These are phyloP conservation scores for Bostrychus sinensis DNA, from an alignment of 2,113 vertebrate genomes.

Conservation along the genomic window DNA sequence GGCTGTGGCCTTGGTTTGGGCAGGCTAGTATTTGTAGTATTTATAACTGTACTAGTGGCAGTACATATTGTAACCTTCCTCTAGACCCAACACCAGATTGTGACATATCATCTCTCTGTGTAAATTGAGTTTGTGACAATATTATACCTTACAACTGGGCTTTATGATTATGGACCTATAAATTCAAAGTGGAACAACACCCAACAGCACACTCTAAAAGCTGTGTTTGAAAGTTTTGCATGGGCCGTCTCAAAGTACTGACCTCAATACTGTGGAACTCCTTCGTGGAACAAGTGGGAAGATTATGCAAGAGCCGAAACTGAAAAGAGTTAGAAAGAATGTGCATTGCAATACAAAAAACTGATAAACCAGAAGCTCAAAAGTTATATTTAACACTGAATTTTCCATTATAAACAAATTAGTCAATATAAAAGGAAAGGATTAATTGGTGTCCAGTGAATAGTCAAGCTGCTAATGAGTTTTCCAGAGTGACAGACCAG, in stretches of 20 bases:
- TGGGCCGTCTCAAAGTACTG: not conserved
- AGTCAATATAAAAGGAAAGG: not conserved
- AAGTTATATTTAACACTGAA: not conserved
- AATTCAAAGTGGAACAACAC: not conserved
- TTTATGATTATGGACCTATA: not conserved
- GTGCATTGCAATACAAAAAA: not conserved
- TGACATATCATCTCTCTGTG: not conserved
- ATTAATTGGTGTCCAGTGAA: constrained; percentile 18
- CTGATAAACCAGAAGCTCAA: not conserved
- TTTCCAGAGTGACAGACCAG: constrained; percentile 23
- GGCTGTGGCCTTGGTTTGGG: too few species aligned
- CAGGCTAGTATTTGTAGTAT: too few species aligned
- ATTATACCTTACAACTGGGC: not conserved
- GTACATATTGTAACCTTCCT: too few species aligned
- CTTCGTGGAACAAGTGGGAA: constrained; percentile 1
- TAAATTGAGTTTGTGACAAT: not conserved
- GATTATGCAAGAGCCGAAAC: not conserved
- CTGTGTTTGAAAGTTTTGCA: not conserved
- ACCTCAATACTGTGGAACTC: not conserved
- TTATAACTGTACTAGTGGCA: too few species aligned
- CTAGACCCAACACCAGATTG: not conserved
- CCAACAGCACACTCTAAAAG: not conserved
- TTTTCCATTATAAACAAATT: too few species aligned
- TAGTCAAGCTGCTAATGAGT: constrained; percentile 30
- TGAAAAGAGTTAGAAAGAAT: not conserved